phyloP scores from a whole-genome alignment of 2,113 vertebrate species.

The Tetrax tetrax region DNA sequence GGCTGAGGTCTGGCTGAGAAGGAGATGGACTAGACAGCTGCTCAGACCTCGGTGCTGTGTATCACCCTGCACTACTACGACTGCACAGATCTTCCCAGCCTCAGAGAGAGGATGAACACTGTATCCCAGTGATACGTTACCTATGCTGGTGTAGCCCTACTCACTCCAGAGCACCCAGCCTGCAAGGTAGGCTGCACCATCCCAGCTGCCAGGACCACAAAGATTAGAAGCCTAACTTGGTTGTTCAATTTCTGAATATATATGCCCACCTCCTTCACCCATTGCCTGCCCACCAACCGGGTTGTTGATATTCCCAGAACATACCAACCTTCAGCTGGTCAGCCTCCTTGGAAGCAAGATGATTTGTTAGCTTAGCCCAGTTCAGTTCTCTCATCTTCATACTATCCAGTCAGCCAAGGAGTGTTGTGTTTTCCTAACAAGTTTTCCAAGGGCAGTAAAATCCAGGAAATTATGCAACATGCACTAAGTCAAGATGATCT shows the following conservation, averaged over 20 bases:
- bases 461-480: background rate
- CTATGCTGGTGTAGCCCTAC: background rate
- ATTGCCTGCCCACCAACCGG: fast-evolving
- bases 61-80: background rate
- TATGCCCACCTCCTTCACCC: background rate
- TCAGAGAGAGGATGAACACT: background rate
- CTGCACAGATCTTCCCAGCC: background rate
- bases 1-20: background rate
- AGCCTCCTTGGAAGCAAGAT: background rate
- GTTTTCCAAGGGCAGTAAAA: background rate
- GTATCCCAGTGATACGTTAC: background rate
- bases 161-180: background rate
- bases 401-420: background rate
- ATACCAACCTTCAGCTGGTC: background rate
- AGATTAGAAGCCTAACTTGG: background rate
- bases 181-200: background rate
- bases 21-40: background rate
- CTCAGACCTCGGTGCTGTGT: background rate
- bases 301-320: background rate
- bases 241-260: background rate
- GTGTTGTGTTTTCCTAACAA: background rate
- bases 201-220: background rate
- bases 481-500: background rate
- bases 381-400: background rate
- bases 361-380: background rate